A percentile compares a stretch with the other conserved stretches of the same genome.
Evolutionary conservation across 2,888 invertebrate species (phyloP).

Genomic region (Drosophila hamatofila): DNA sequence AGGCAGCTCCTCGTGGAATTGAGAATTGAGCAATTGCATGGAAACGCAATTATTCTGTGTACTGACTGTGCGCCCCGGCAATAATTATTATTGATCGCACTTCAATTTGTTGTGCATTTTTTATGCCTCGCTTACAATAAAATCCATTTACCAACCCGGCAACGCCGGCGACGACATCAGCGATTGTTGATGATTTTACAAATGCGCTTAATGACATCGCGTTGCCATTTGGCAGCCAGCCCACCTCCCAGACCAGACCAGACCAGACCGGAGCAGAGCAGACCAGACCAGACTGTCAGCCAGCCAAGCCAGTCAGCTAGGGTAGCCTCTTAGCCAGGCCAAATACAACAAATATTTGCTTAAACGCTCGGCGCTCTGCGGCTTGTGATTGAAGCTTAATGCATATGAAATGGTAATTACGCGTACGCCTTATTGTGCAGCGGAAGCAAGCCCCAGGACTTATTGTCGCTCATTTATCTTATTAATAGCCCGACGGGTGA

Average conservation of each 20-base stretch:
- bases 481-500: constrained; percentile 59
- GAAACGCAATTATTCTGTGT: constrained; percentile 81
- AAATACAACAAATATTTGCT: constrained; percentile 51
- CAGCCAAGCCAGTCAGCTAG: constrained; percentile 4
- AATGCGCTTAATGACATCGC: constrained; percentile 77
- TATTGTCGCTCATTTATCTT: constrained; percentile 78
- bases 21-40: constrained; percentile 79
- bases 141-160: constrained; percentile 60
- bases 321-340: constrained; percentile 23
- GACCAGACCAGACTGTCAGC: constrained; percentile 1
- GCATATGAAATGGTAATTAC: constrained; percentile 81
- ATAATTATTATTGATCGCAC: constrained; percentile 83
- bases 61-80: constrained; percentile 70
- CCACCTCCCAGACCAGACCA: constrained; percentile 2
- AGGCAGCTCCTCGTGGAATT: constrained; percentile 69
- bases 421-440: constrained; percentile 75
- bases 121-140: constrained; percentile 61
- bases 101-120: constrained; percentile 76
- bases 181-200: constrained; percentile 76
- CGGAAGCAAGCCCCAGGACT: constrained; percentile 68
- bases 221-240: constrained; percentile 51
- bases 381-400: constrained; percentile 73
- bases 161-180: constrained; percentile 19
- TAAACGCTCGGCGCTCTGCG: constrained; percentile 39
- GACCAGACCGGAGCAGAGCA: background rate